Evolutionary conservation across 2,888 invertebrate genomes (phyloP), one percentile per base, ranked within the genome.

Genomic region (Parascotia fuliginaria): DNA sequence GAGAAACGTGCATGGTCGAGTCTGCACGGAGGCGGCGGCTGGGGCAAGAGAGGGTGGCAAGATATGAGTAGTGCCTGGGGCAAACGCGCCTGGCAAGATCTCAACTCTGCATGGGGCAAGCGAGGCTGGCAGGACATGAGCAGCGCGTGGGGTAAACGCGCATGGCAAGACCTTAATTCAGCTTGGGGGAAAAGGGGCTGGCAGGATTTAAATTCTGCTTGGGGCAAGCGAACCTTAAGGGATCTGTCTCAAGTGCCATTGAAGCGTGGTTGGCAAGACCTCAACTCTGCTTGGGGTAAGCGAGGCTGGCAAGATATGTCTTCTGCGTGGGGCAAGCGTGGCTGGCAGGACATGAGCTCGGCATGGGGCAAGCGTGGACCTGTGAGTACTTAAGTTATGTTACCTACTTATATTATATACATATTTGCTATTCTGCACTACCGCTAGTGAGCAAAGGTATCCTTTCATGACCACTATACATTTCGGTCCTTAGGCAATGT

Each of bases 1-100:
- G 93, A 94, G 14, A 95, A 95, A 73, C 82, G 94, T 36, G 94
- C 93, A 36, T 94, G 94, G 94, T 88, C 93, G 36, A 93, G 89
- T 65, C 83, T 94, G 54, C 90, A 93, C 62, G 93, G 93, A 34
- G 92, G 92, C 34, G 93, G 93, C 83, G 94, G 94, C 9, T 93
- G 93, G 93, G 93, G 93, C 31, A 94, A 94, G 62, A 77, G 93
- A 11, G 93, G 90, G 22, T 94, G 94, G 94, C 91, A 91, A 60
- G 93, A 92, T 70, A 77, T 94, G 56, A 87, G 88, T 69, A 82
- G 85, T 0, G 92, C 90, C 48, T 93, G 93, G 92, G 94, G 94
- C 34, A 95, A 95, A 67, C 84, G 94, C 16, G 93, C 90, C 14
- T 94, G 94, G 94, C 92, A 93, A 63, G 93, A 92, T 61, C 75